Percentiles rank a stretch among this genome's conserved stretches.
These are phyloP conservation scores for Hymenopus coronatus DNA, from an alignment of 2,888 invertebrate genomes.

Conservation along the genomic window DNA sequence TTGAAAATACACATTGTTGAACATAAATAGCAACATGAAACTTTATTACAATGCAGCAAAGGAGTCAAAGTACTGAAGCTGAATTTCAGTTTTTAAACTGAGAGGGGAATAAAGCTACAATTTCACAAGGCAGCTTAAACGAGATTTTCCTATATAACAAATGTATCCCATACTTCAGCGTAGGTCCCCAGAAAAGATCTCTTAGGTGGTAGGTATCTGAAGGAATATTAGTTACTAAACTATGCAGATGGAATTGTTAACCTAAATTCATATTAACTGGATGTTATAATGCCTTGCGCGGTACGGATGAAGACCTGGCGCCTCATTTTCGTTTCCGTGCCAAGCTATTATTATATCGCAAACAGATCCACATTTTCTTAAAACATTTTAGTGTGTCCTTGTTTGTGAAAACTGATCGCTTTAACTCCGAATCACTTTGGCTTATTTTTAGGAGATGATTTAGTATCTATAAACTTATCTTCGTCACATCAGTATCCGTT, in stretches of 20 bases:
- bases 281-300: too few species aligned
- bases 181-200: too few species aligned
- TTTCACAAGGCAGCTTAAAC: too few species aligned
- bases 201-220: not conserved
- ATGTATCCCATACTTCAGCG: too few species aligned
- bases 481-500: not conserved
- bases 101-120: too few species aligned
- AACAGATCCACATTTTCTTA: not conserved
- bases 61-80: too few species aligned
- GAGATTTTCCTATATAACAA: too few species aligned
- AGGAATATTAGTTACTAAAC: not conserved
- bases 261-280: too few species aligned
- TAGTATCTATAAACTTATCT: not conserved
- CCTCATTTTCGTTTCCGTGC: not conserved
- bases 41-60: too few species aligned
- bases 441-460: not conserved
- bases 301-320: not conserved
- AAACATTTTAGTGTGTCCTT: not conserved
- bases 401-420: not conserved
- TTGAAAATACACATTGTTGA: too few species aligned
- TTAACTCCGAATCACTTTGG: not conserved
- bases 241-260: not conserved
- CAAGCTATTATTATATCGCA: not conserved
- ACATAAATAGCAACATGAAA: too few species aligned
- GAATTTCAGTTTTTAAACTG: too few species aligned